Percentiles rank a stretch among this genome's conserved stretches.
phyloP scores from a whole-genome alignment of 2,113 vertebrate species.

The Proterorhinus semilunaris region DNA sequence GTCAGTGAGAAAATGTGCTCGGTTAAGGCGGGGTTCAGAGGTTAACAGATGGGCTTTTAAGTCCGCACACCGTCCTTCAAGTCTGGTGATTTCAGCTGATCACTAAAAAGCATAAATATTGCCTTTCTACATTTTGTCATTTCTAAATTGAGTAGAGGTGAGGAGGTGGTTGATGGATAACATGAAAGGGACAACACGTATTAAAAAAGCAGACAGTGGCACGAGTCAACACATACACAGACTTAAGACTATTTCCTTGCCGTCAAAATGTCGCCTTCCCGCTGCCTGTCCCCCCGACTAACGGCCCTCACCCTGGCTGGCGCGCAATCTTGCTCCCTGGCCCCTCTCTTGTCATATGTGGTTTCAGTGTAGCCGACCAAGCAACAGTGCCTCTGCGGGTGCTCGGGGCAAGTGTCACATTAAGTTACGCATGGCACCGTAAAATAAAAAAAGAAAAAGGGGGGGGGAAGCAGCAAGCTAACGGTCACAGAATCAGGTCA shows the following conservation, averaged over 20 bases:
- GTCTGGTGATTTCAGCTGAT: no score
- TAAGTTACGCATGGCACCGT: constrained; percentile 87
- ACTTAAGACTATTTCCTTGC: constrained; percentile 27
- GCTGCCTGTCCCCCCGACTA: constrained; percentile 30
- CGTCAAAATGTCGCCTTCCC: constrained; percentile 10
- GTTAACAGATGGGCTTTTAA: no score
- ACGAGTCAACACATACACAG: constrained; percentile 8
- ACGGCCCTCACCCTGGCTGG: constrained; percentile 46
- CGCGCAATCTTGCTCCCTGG: constrained; percentile 33
- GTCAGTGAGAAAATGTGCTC: no score
- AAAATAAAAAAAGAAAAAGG: constrained; percentile 68
- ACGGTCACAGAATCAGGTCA: constrained; percentile 94
- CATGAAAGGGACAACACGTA: no score
- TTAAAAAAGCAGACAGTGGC: constrained; percentile 16
- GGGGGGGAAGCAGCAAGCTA: constrained; percentile 82
- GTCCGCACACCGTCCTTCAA: no score
- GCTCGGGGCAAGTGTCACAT: constrained; percentile 96
- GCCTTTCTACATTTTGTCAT: no score
- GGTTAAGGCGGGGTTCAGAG: no score
- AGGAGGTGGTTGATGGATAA: no score
- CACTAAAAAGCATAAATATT: no score
- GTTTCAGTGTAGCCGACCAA: constrained; percentile 87
- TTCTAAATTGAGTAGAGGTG: no score
- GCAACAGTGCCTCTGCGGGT: constrained; percentile 86
- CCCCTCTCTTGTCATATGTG: constrained; percentile 84